Percentiles rank a stretch among this genome's conserved stretches.
These are phyloP conservation scores for Apantesis nais DNA, from an alignment of 2,888 invertebrate species.

Conservation along the genomic window DNA sequence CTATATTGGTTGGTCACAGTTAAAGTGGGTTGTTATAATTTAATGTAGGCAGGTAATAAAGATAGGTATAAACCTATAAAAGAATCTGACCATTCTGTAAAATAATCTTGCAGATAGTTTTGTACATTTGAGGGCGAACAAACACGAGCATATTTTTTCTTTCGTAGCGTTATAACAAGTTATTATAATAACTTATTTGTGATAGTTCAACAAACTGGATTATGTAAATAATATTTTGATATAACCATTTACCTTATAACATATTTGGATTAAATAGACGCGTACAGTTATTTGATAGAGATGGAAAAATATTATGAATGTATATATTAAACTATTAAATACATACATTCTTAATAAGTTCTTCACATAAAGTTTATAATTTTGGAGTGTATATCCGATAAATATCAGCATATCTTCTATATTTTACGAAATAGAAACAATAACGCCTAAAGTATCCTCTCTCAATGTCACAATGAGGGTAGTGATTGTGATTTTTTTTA, in stretches of 20 bases:
- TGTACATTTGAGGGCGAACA: conserved; percentile 62
- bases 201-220: conserved; percentile 64
- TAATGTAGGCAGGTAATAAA: not conserved
- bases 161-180: conserved; percentile 64
- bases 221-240: conserved; percentile 66
- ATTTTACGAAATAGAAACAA: not conserved
- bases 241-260: conserved; percentile 59
- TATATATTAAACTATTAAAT: not conserved
- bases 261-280: conserved; percentile 36
- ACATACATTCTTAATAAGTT: not conserved
- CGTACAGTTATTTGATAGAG: conserved; percentile 18
- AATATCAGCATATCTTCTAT: too few relatives aligned
- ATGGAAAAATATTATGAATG: not conserved
- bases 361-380: too few relatives aligned
- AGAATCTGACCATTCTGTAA: conserved; percentile 21
- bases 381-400: too few relatives aligned
- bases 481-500: not conserved
- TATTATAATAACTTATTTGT: conserved; percentile 75
- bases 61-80: not conserved
- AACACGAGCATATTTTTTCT: conserved; percentile 70
- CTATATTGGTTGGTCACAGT: not conserved
- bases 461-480: not conserved
- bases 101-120: conserved; percentile 47
- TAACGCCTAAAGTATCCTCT: too few relatives aligned
- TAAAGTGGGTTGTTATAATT: not conserved